Evolutionary conservation across 1,140 invertebrate genomes (phyloP).

Genomic region (Drosophila santomea): DNA sequence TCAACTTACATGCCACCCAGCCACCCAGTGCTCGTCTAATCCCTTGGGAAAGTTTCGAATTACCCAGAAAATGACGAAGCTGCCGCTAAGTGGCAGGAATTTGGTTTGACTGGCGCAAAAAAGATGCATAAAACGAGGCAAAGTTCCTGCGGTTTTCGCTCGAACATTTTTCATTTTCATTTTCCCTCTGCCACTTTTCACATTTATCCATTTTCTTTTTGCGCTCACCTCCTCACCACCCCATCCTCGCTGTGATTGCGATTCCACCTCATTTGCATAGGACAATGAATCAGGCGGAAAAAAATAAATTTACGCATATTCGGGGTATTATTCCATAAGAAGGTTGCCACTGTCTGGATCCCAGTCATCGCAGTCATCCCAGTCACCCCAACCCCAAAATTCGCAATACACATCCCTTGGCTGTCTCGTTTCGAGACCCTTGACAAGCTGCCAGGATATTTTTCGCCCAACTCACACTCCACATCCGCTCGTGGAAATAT

Average conservation of each 20-base stretch:
- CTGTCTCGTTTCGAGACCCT: conserved; percentile 33
- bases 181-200: conserved; percentile 18
- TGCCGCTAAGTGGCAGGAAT: conserved; percentile 72
- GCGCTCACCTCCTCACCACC: background rate
- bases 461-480: conserved; percentile 19
- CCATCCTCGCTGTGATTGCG: background rate
- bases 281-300: conserved; percentile 40
- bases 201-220: conserved; percentile 29
- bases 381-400: conserved; percentile 9
- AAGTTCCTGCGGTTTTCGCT: conserved; percentile 66
- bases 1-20: conserved; percentile 80
- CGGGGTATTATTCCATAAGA: conserved; percentile 73
- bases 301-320: conserved; percentile 80
- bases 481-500: conserved; percentile 26
- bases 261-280: conserved; percentile 68
- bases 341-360: conserved; percentile 34
- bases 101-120: conserved; percentile 44
- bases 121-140: conserved; percentile 13
- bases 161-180: conserved; percentile 39
- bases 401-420: background rate
- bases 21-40: conserved; percentile 12
- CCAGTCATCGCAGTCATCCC: background rate
- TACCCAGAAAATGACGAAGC: conserved; percentile 65
- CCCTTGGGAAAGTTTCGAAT: conserved; percentile 41
- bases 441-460: conserved; percentile 54